These are phyloP conservation scores for Dreissena polymorpha DNA, from an alignment of 1,140 invertebrate species.

Conservation along the genomic window DNA sequence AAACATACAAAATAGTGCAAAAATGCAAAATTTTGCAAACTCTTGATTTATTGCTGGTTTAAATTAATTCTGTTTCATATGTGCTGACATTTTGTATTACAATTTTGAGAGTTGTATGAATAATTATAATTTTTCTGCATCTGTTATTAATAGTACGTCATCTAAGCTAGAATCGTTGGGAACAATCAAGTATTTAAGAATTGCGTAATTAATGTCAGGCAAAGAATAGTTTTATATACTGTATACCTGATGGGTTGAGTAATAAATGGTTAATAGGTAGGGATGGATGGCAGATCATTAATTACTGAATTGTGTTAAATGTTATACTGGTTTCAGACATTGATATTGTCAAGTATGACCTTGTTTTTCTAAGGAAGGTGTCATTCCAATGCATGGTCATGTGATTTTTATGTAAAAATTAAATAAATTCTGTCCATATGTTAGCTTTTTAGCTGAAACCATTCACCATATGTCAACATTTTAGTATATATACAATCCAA, in stretches of 20 bases:
- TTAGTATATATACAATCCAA: no score
- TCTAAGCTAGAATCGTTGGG: constrained; percentile 17
- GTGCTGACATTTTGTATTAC: constrained; percentile 28
- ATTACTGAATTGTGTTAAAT: constrained; percentile 32
- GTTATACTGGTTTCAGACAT: constrained; percentile 28
- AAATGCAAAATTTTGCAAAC: no score
- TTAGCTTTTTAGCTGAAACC: background rate
- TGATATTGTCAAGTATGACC: constrained; percentile 27
- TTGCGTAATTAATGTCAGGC: constrained; percentile 38
- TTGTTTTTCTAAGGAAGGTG: constrained; percentile 16
- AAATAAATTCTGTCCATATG: constrained; percentile 10
- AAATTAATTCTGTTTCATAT: no score
- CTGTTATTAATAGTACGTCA: constrained; percentile 50
- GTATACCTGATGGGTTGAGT: background rate
- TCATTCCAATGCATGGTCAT: constrained; percentile 41
- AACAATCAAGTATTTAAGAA: constrained; percentile 50
- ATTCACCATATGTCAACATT: no score
- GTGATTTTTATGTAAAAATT: constrained; percentile 34
- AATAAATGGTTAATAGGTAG: constrained; percentile 18
- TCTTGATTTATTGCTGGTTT: no score
- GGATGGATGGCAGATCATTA: constrained; percentile 38
- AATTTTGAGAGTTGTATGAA: constrained; percentile 34
- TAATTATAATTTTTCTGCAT: constrained; percentile 35
- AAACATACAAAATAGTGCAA: no score
- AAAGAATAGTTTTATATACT: constrained; percentile 20